A percentile compares a stretch with the other conserved stretches of the same genome.
phyloP scores from a whole-genome alignment of 2,797 vertebrate species.

The Propithecus perrieri region DNA sequence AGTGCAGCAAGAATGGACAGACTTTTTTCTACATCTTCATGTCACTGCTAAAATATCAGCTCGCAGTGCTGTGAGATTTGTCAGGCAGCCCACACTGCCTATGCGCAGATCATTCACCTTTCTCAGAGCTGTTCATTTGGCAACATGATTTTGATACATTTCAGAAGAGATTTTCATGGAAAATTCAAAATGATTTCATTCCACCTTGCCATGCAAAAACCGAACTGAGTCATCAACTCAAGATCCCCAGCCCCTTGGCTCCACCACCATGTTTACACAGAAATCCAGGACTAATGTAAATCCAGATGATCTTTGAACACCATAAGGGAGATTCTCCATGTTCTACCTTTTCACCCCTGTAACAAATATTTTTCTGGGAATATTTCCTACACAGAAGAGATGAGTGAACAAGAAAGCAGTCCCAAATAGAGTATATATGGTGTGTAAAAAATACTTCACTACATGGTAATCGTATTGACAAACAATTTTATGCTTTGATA shows the following conservation, averaged over 20 bases:
- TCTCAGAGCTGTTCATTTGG: not conserved
- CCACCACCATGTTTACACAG: not conserved
- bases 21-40: not conserved
- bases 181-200: not conserved
- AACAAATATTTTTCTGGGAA: conserved; percentile 8
- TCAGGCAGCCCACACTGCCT: not conserved
- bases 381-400: not conserved
- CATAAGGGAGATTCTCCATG: not conserved
- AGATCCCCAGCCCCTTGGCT: not conserved
- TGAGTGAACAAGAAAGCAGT: not conserved
- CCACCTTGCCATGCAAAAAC: not conserved
- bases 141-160: not conserved
- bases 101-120: not conserved
- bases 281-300: not conserved
- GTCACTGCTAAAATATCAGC: not conserved
- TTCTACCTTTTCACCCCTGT: not conserved
- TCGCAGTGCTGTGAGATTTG: not conserved
- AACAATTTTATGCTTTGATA: not conserved
- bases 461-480: not conserved
- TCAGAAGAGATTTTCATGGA: conserved; percentile 8
- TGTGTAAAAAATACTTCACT: not conserved
- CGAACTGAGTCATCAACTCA: not conserved
- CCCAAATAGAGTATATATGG: not conserved
- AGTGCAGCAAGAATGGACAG: not conserved
- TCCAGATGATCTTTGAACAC: not conserved